These are phyloP conservation scores for Lysiphlebus fabarum DNA, from an alignment of 1,140 invertebrate species.

Conservation along the genomic window DNA sequence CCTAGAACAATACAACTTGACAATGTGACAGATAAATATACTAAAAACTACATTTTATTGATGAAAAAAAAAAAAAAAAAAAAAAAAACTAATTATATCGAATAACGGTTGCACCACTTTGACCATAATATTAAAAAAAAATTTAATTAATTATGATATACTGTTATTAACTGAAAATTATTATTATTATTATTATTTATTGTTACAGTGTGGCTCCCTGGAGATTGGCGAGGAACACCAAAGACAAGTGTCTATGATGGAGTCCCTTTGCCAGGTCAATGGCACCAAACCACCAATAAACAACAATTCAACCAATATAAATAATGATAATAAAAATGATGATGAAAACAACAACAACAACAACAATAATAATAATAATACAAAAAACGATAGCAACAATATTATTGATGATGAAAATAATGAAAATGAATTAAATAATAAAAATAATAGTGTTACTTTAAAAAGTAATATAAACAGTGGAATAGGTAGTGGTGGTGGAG, in stretches of 20 bases:
- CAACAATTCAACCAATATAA: slow-evolving; percentile 23
- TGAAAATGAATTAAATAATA: slow-evolving; percentile 33
- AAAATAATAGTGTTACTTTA: slow-evolving; percentile 12
- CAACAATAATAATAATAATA: slow-evolving; percentile 24
- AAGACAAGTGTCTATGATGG: slow-evolving; percentile 51
- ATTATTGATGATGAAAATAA: slow-evolving; percentile 29
- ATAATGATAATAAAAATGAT: slow-evolving; percentile 21
- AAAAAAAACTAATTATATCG: too few species aligned
- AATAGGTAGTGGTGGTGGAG: slow-evolving; percentile 22
- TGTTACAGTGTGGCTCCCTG: slow-evolving; percentile 53
- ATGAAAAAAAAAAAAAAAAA: too few species aligned
- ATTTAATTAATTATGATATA: too few species aligned
- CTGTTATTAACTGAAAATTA: too few species aligned
- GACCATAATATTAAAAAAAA: too few species aligned
- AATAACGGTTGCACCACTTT: too few species aligned
- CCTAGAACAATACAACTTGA: too few species aligned
- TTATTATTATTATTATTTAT: slow-evolving; percentile 2
- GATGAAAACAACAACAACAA: slow-evolving; percentile 28
- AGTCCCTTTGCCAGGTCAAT: slow-evolving; percentile 47
- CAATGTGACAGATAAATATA: too few species aligned
- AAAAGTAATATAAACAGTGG: slow-evolving; percentile 19
- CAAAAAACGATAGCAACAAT: slow-evolving; percentile 29
- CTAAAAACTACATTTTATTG: too few species aligned
- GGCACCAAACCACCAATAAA: slow-evolving; percentile 30
- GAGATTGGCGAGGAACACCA: slow-evolving; percentile 48